Evolutionary conservation across 1,140 invertebrate species (phyloP).

Genomic region (Colletes gigas): DNA sequence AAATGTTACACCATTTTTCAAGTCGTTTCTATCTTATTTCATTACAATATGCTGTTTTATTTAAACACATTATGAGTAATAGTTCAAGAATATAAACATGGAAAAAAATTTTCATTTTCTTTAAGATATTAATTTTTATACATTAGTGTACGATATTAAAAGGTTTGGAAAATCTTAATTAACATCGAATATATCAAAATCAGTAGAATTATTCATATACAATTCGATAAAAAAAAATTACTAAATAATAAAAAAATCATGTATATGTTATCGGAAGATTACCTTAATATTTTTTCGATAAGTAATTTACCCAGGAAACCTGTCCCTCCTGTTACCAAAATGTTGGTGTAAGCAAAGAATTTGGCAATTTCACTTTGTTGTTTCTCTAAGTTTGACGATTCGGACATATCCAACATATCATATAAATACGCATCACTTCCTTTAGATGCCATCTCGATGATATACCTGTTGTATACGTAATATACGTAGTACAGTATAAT

Average conservation of each 20-base stretch:
- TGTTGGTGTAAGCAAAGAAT: constrained; percentile 69
- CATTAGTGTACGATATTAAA: too few species aligned
- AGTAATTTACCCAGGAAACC: constrained; percentile 88
- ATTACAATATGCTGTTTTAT: too few species aligned
- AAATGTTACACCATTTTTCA: neutral
- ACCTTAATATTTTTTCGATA: constrained; percentile 85
- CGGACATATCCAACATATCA: constrained; percentile 52
- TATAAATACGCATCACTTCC: constrained; percentile 45
- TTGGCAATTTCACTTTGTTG: constrained; percentile 67
- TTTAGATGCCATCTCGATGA: neutral
- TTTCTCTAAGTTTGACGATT: constrained; percentile 1
- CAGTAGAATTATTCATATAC: too few species aligned
- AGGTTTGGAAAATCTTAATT: too few species aligned
- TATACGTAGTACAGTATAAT: neutral
- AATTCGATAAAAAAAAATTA: too few species aligned
- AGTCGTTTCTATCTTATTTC: neutral
- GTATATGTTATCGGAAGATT: constrained; percentile 35
- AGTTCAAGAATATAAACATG: too few species aligned
- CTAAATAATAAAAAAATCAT: neutral
- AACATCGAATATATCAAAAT: too few species aligned
- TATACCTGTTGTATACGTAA: neutral
- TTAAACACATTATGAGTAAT: too few species aligned
- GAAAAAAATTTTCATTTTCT: too few species aligned
- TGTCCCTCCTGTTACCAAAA: constrained; percentile 82
- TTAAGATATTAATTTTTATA: too few species aligned